Evolutionary conservation across 2,797 vertebrate genomes (phyloP).

Genomic region (Peromyscus eremicus): DNA sequence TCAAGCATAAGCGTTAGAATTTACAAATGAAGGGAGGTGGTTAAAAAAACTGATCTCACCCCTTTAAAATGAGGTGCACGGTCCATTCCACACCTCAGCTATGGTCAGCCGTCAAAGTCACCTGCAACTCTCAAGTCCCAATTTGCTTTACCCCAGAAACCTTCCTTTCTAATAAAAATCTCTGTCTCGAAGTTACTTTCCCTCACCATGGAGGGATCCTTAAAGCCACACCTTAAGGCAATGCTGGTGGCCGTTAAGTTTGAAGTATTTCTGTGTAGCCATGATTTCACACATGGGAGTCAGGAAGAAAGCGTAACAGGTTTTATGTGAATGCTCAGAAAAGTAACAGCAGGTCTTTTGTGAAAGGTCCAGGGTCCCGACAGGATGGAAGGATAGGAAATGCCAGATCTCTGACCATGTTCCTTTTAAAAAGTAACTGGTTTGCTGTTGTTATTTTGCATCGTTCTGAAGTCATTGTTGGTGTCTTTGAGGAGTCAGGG

Average conservation of each 20-base stretch:
- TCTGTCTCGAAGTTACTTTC: slow-evolving; percentile 35
- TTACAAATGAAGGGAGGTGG: slow-evolving; percentile 50
- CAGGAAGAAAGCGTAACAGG: slow-evolving; percentile 5
- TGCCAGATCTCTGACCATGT: neutral
- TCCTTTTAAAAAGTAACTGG: neutral
- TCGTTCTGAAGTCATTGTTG: slow-evolving; percentile 55
- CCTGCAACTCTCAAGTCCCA: slow-evolving; percentile 27
- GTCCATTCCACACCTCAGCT: neutral
- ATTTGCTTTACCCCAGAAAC: neutral
- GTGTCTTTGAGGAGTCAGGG: slow-evolving; percentile 11
- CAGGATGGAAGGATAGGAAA: neutral
- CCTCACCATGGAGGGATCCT: neutral
- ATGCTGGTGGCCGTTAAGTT: slow-evolving; percentile 12
- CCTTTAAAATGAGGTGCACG: slow-evolving; percentile 48
- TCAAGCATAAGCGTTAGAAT: slow-evolving; percentile 52
- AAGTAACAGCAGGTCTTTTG: slow-evolving; percentile 25
- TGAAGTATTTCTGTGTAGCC: neutral
- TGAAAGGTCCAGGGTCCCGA: slow-evolving; percentile 11
- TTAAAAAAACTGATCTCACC: slow-evolving; percentile 5
- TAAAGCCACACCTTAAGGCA: neutral
- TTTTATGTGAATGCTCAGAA: neutral
- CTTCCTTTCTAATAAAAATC: slow-evolving; percentile 24
- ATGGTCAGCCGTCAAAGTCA: slow-evolving; percentile 32
- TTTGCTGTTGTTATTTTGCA: slow-evolving; percentile 18
- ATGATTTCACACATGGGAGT: slow-evolving; percentile 7